Percentiles rank a stretch among this genome's conserved stretches.
Evolutionary conservation across 2,888 invertebrate species (phyloP).

Genomic region (Cylloceria caligata): DNA sequence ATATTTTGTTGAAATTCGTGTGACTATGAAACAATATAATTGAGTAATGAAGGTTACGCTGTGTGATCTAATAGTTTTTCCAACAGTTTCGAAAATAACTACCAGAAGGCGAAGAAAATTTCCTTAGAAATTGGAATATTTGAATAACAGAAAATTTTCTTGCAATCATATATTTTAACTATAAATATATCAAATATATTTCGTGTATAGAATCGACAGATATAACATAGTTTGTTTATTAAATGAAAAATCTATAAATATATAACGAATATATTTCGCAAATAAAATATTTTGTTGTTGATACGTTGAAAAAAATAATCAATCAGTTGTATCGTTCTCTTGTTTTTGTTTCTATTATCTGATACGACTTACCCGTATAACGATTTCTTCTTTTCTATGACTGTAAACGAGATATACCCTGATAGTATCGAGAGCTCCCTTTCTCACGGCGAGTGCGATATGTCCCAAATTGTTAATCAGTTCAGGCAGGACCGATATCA

Average conservation of each 20-base stretch:
- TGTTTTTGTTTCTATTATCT: neutral
- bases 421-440: slow-evolving; percentile 91
- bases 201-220: too few relatives aligned
- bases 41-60: neutral
- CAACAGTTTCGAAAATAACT: neutral
- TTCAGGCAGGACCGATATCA: slow-evolving; percentile 88
- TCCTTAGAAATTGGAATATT: neutral
- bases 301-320: too few relatives aligned
- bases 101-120: neutral
- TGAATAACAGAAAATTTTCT: neutral
- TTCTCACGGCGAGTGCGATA: slow-evolving; percentile 91
- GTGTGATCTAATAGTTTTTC: neutral
- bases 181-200: too few relatives aligned
- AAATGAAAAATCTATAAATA: too few relatives aligned
- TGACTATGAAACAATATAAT: neutral
- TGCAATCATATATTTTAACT: neutral
- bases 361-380: slow-evolving; percentile 85
- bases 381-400: slow-evolving; percentile 88
- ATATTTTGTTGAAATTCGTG: neutral
- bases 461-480: slow-evolving; percentile 93
- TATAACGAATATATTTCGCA: too few relatives aligned
- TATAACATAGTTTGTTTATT: too few relatives aligned
- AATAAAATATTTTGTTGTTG: too few relatives aligned
- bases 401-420: slow-evolving; percentile 90
- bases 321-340: too few relatives aligned